Percentiles rank a stretch among this genome's conserved stretches.
Conservation (phyloP, 2,113 vertebrate species). For the Pelusios castaneus region DNA sequence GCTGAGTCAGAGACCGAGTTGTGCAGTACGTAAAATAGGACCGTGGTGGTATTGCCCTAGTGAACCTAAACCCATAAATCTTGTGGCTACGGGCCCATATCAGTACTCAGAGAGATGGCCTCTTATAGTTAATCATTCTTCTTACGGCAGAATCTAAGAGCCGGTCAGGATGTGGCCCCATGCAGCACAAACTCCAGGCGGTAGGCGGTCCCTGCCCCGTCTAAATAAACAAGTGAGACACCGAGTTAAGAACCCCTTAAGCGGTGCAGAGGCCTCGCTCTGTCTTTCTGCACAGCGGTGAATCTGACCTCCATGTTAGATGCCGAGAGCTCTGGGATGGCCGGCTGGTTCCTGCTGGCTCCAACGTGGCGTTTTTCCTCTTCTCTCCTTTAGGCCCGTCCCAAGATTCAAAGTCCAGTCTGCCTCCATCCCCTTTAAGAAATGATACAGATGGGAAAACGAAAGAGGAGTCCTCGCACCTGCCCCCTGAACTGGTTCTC, state of each 20-base stretch:
- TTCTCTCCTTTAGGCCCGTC: slow-evolving; percentile 72
- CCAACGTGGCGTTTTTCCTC: background rate
- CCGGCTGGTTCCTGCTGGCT: background rate
- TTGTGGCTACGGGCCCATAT: no score
- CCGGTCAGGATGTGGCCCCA: no score
- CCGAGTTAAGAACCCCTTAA: background rate
- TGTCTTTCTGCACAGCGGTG: background rate
- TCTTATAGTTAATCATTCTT: no score
- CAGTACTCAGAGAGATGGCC: no score
- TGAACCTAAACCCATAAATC: no score
- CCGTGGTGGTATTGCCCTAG: background rate
- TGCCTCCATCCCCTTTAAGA: slow-evolving; percentile 76
- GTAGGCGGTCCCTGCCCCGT: no score
- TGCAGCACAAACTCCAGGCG: no score
- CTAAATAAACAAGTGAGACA: background rate
- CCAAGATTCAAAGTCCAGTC: slow-evolving; percentile 81
- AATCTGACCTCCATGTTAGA: background rate
- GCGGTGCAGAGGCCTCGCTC: background rate
- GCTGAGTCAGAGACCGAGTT: no score
- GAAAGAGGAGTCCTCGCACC: slow-evolving; percentile 6
- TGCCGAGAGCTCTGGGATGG: background rate
- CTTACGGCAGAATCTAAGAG: no score
- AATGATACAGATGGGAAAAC: slow-evolving; percentile 73
- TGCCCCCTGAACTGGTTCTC: slow-evolving; percentile 52
- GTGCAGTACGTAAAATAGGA: background rate